Evolutionary conservation across 2,888 invertebrate species (phyloP).

Genomic region (Campopleginae sp.): DNA sequence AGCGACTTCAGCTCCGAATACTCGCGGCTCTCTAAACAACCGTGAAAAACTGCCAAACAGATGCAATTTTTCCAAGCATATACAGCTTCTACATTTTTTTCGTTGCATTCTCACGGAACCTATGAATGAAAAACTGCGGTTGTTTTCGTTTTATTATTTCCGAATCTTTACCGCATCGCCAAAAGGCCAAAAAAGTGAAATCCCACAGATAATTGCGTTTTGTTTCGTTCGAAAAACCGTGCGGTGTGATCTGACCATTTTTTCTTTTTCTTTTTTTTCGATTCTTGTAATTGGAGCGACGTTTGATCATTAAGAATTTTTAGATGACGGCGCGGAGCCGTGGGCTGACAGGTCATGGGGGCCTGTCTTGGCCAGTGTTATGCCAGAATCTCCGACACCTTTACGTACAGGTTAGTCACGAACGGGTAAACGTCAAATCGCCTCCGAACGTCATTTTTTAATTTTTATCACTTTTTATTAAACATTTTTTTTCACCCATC

Average conservation of each 20-base stretch:
- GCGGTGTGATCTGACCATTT: neutral
- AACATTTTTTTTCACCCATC: neutral
- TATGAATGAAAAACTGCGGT: neutral
- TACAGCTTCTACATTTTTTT: neutral
- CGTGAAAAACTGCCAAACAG: neutral
- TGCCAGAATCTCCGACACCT: constrained; percentile 79
- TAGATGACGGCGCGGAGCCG: constrained; percentile 78
- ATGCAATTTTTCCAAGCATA: constrained; percentile 2
- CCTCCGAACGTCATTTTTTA: neutral
- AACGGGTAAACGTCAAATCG: neutral
- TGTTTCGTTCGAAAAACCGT: neutral
- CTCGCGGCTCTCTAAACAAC: constrained; percentile 10
- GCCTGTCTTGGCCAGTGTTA: constrained; percentile 85
- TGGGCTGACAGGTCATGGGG: constrained; percentile 84
- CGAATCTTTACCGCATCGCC: neutral
- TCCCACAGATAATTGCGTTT: neutral
- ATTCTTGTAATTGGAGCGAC: constrained; percentile 25
- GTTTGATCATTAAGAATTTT: constrained; percentile 65
- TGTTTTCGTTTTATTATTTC: neutral
- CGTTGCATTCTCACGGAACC: neutral
- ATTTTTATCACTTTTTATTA: neutral
- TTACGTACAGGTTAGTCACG: constrained; percentile 77
- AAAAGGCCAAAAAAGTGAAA: neutral
- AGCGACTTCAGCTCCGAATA: constrained; percentile 4
- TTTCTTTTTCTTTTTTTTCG: neutral